Base-by-base conservation (phyloP, 2,113 vertebrate species). In the Oreochromis niloticus region DNA sequence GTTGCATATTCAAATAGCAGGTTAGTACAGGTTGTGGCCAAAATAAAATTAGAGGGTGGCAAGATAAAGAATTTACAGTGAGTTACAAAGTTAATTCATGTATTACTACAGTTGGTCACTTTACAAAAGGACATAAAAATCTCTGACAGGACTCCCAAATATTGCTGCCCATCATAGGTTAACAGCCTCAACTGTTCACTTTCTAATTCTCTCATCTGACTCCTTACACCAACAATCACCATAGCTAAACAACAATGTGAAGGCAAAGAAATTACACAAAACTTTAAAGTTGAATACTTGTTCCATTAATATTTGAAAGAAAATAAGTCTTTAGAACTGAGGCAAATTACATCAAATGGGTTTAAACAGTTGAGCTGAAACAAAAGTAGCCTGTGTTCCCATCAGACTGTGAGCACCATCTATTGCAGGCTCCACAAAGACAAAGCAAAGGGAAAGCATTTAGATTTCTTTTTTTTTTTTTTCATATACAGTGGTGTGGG, bases 301-400 rank as follows among this genome's bases (percentile, higher is more conserved):
- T n/a, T 39, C 34, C 9, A 1, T 66, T 66, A 12, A 39, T 66
- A 66, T 39, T 66, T n/a, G 2, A 36, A 16, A n/a, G 4, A 9
- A 22, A 56, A 19, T 5, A 3, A 6, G 6, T 8, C 19, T 61
- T 43, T 11, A 81, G 32, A 83, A 63, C 41, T 34, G 56, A 84
- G 14, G 39, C 13, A 9, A n/a, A 71, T 85, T 41, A 93, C 54
- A 87, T 90, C 81, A 93, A 90, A 93, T 81, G 30, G 39, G 50
- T 95, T 96, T 93, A 94, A 96, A 59, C 56, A 59, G 78, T 91
- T 84, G 68, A 91, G 59, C 80, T 91, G 90, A 92, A 94, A 93
- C 87, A 94, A 93, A 93, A 66, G 9, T n/a, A 39, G 10, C 32
- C 0, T 3, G 10, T 66, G 61, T 66, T 39, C 34, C 61, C 61